Conservation (phyloP, 1,140 invertebrate genomes). For the Planococcus citri region DNA sequence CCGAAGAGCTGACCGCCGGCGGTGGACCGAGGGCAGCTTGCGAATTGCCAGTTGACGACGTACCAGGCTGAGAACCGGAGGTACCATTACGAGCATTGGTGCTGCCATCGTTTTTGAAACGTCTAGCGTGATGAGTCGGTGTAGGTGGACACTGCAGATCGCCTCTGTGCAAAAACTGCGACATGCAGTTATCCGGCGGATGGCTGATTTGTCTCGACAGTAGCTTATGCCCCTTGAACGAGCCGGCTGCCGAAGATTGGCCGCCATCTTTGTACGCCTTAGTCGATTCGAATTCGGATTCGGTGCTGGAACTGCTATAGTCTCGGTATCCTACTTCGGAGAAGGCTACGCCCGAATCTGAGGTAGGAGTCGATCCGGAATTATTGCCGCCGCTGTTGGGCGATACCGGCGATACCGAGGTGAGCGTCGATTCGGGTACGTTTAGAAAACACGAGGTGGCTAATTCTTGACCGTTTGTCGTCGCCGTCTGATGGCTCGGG, state of each 20-base stretch:
- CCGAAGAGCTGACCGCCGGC: conserved; percentile 28
- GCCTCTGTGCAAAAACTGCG: conserved; percentile 18
- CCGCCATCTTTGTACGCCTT: not conserved
- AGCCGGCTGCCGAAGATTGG: not conserved
- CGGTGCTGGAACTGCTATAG: not conserved
- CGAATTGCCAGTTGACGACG: conserved; percentile 15
- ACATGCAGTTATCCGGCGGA: conserved; percentile 25
- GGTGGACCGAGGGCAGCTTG: conserved; percentile 29
- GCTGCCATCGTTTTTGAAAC: conserved; percentile 31
- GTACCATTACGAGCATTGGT: too few species aligned
- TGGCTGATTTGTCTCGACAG: conserved; percentile 25
- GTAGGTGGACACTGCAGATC: conserved; percentile 53
- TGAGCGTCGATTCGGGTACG: not conserved
- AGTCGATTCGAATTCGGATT: not conserved
- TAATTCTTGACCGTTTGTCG: not conserved
- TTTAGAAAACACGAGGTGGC: not conserved
- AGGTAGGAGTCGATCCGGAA: not conserved
- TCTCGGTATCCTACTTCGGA: not conserved
- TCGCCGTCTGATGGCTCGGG: not conserved
- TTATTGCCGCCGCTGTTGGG: not conserved
- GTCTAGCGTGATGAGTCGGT: conserved; percentile 63
- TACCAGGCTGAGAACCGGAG: not conserved
- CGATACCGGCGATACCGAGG: not conserved
- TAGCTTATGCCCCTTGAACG: not conserved
- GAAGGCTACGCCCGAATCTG: not conserved